These are phyloP conservation scores for Anadara kagoshimensis DNA, from an alignment of 1,140 invertebrate species.

Conservation along the genomic window DNA sequence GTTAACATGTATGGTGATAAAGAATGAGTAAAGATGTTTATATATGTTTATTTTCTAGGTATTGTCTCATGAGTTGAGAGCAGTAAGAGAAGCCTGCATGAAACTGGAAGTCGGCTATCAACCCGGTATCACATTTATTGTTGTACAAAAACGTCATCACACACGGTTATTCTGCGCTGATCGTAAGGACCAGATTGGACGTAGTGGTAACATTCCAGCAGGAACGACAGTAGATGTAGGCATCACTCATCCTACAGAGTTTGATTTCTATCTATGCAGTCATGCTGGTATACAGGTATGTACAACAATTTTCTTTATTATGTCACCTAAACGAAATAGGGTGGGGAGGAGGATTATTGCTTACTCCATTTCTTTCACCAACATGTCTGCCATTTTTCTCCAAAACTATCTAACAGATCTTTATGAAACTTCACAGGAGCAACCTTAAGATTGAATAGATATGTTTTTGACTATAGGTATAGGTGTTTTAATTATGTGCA, in stretches of 20 bases:
- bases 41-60: conserved; percentile 79
- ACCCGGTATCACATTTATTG: conserved; percentile 99
- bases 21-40: no score
- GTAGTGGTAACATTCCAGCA: conserved; percentile 99
- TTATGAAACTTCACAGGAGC: no score
- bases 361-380: no score
- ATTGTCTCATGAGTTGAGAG: conserved; percentile 96
- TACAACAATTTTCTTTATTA: no score
- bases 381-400: no score
- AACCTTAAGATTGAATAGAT: no score
- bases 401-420: no score
- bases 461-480: no score
- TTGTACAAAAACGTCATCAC: conserved; percentile 98
- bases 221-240: conserved; percentile 99
- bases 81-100: conserved; percentile 98
- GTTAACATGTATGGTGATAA: no score
- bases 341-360: no score
- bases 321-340: no score
- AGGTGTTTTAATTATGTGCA: no score
- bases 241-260: conserved; percentile 99
- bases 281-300: conserved; percentile 98
- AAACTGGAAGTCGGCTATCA: conserved; percentile 98
- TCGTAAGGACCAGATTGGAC: conserved; percentile 98
- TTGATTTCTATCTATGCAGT: conserved; percentile 99
- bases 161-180: conserved; percentile 98